Evolutionary conservation across 2,888 invertebrate genomes (phyloP), one percentile per base, ranked within the genome.

Genomic region (Agrochola lychnidis): DNA sequence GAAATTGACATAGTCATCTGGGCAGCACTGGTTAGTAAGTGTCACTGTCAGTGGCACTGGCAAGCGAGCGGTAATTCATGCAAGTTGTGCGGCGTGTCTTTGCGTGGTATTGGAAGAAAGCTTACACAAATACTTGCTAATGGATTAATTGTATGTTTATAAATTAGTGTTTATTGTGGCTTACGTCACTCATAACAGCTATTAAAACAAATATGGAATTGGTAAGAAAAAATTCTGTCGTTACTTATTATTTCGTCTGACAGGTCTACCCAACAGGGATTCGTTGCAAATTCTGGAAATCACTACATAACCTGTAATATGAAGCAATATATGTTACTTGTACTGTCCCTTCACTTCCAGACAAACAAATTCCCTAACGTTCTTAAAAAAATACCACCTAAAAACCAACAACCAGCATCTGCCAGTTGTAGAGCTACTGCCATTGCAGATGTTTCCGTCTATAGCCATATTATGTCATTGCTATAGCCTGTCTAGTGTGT

Each of bases 151-250:
- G 40, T 77, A 70, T 71, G 25, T 69, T 69, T 69, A 59, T 72
- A 68, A 64, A 71, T 74, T 77, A 72, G 81, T 78, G 81, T 76
- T 71, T 68, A 67, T 48, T 72, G 73, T 81, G 82, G 53, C 57
- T 67, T 73, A 62, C 63, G 70, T 53, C 70, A 78, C 68, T 62
- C 70, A 66, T 68, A 81, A 70, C 66, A 63, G 51, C 69, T 70
- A 48, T 64, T 76, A 80, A 74, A 79, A 86, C 85, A 82, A 84
- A 78, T 87, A 89, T 90, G 89, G 89, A 90, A 86, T 89, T 89
- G 89, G 89, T 90, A 75, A 88, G 90, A 19, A 69, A 30, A 48
- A 19, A 66, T 62, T 56, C 69, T 59, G 22, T 53, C 14, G 0
- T 30, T 36, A 51, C 36, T 42, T 51, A 45, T 10, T 59, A 40